Conservation (phyloP, 2,888 invertebrate genomes). For the Acleris laterana region DNA sequence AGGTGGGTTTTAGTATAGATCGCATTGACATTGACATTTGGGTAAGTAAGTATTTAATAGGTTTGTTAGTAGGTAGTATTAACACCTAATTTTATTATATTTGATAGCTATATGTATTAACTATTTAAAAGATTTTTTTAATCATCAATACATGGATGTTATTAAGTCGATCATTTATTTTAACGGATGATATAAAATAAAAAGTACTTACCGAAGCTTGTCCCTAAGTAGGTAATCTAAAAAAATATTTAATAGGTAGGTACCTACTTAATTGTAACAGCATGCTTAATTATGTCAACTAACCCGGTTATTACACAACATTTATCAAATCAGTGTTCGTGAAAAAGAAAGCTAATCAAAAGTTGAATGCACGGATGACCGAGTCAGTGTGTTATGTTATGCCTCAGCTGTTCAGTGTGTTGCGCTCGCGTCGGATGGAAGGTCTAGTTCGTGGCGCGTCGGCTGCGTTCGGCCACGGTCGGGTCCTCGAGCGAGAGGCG, state of each 20-base stretch:
- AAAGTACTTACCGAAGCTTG: no score
- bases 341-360: conserved; percentile 83
- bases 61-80: no score
- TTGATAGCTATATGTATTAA: no score
- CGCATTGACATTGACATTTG: no score
- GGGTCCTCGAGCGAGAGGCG: conserved; percentile 66
- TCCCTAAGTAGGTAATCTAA: no score
- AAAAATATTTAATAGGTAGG: neutral
- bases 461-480: conserved; percentile 63
- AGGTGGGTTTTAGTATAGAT: no score
- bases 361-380: conserved; percentile 85
- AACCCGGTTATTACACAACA: conserved; percentile 10
- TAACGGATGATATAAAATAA: no score
- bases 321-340: conserved; percentile 64
- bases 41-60: no score
- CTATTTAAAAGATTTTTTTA: no score
- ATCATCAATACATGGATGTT: no score
- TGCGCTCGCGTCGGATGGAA: conserved; percentile 75
- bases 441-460: conserved; percentile 80
- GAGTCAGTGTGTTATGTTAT: conserved; percentile 84
- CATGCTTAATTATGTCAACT: neutral
- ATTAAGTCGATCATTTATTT: no score
- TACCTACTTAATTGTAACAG: neutral
- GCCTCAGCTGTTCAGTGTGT: conserved; percentile 80
- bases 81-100: no score